Base-by-base conservation (phyloP, 2,797 vertebrate genomes). In the Malurus leucopterus region DNA sequence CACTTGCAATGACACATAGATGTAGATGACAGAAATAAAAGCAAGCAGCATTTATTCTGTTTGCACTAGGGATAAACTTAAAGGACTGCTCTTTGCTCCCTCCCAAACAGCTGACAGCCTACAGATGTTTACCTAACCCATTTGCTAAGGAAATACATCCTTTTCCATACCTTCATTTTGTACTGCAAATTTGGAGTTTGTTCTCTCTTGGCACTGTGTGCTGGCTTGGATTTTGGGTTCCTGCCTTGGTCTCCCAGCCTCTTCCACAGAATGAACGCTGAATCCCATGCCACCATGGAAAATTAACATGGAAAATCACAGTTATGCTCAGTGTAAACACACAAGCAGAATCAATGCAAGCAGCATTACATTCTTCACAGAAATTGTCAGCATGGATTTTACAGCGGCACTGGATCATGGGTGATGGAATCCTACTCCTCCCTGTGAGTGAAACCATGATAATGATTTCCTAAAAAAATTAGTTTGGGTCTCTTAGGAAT, bases 131-230 rank as follows among this genome's bases (percentile, higher is more conserved):
- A 70, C 70, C 43, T 54, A 74, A 32, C 13, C 19, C n/a, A 22
- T 53, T 46, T 71, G 41, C 50, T 70, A 32, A 88, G 46, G 32
- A 80, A 90, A 87, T 9, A 22, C 9, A 51, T 50, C 44, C 38
- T 68, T 62, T 64, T 38, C 17, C 34, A 22, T 19, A 58, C 27
- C n/a, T 64, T 27, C 0, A 0, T 16, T 69, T 86, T 22, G 11
- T 5, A 1, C 59, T 44, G 47, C 36, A 82, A 57, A 19, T 72
- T 29, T 0, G 0, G 41, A 73, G 32, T 1, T 8, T 3, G 0
- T 41, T 78, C 44, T 32, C 8, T 47, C 49, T 74, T 59, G 77
- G 55, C 24, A 79, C 8, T 24, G 5, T 0, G 4, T 36, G 11
- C 44, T 69, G 53, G 15, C 6, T 53, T 55, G 21, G 68, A 24